Evolutionary conservation across 2,888 invertebrate genomes (phyloP).

Genomic region (Gandaritis pyraliata): DNA sequence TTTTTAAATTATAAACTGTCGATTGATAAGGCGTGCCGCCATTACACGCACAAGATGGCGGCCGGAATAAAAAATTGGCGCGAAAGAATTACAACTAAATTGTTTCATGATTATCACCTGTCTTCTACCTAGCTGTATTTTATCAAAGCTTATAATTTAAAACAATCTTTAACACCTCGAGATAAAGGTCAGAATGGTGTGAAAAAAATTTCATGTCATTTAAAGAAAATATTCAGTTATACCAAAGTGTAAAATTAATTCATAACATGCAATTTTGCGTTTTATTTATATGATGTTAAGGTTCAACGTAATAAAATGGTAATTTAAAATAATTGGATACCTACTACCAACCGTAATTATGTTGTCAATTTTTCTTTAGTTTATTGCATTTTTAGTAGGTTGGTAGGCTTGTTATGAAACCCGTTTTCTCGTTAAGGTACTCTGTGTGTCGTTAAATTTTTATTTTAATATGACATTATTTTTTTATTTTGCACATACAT

Average conservation of each 20-base stretch:
- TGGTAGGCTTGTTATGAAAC: slow-evolving; percentile 37
- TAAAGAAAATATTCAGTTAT: slow-evolving; percentile 26
- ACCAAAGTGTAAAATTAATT: slow-evolving; percentile 34
- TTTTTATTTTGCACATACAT: slow-evolving; percentile 7
- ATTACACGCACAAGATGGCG: slow-evolving; percentile 64
- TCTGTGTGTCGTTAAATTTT: slow-evolving; percentile 21
- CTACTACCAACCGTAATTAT: slow-evolving; percentile 48
- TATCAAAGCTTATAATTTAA: slow-evolving; percentile 27
- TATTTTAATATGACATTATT: slow-evolving; percentile 25
- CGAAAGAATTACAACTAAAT: slow-evolving; percentile 68
- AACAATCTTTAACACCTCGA: slow-evolving; percentile 25
- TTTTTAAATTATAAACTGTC: slow-evolving; percentile 19
- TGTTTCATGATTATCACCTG: slow-evolving; percentile 72
- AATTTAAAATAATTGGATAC: slow-evolving; percentile 40
- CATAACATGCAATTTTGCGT: slow-evolving; percentile 33
- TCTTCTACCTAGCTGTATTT: slow-evolving; percentile 17
- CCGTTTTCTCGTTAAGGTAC: slow-evolving; percentile 41
- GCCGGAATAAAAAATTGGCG: slow-evolving; percentile 59
- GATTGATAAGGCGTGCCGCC: slow-evolving; percentile 41
- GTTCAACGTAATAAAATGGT: slow-evolving; percentile 32
- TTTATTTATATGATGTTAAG: slow-evolving; percentile 29
- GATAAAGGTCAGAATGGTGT: slow-evolving; percentile 25
- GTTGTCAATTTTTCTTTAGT: slow-evolving; percentile 54
- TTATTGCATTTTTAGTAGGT: slow-evolving; percentile 45
- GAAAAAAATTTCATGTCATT: slow-evolving; percentile 19